Percentiles rank a stretch among this genome's conserved stretches.
These are phyloP conservation scores for Heterodera carotae DNA, from an alignment of 1,140 invertebrate genomes.

Conservation along the genomic window DNA sequence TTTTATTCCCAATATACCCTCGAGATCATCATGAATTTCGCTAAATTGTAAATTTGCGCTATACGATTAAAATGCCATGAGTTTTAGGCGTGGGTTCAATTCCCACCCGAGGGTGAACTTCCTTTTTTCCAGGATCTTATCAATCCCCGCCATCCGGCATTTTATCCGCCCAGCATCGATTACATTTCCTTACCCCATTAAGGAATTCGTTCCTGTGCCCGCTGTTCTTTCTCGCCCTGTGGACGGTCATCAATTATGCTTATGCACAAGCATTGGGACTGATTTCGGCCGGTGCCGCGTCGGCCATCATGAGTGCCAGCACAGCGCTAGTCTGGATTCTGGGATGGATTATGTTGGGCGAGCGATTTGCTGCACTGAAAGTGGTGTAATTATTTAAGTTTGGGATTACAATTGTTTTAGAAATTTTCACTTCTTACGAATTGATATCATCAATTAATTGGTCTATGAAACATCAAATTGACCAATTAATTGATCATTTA, in stretches of 20 bases:
- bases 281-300: constrained; percentile 56
- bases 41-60: too few species aligned
- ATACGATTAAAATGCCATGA: too few species aligned
- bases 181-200: background rate
- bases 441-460: too few species aligned
- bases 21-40: too few species aligned
- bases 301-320: constrained; percentile 56
- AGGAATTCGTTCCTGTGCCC: constrained; percentile 43
- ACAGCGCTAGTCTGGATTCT: constrained; percentile 61
- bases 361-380: constrained; percentile 36
- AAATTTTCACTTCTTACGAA: too few species aligned
- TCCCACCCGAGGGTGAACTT: too few species aligned
- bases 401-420: constrained; percentile 11
- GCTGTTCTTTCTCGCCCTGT: constrained; percentile 55
- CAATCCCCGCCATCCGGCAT: too few species aligned
- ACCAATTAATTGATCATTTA: too few species aligned
- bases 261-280: constrained; percentile 51
- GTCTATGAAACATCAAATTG: too few species aligned
- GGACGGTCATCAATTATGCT: constrained; percentile 60
- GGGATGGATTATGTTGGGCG: constrained; percentile 40
- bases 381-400: constrained; percentile 29
- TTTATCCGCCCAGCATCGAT: too few species aligned
- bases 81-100: too few species aligned
- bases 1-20: too few species aligned
- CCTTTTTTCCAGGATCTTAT: constrained; percentile 23